Conservation (phyloP, 2,113 vertebrate genomes). For the Nycticryphes semicollaris region DNA sequence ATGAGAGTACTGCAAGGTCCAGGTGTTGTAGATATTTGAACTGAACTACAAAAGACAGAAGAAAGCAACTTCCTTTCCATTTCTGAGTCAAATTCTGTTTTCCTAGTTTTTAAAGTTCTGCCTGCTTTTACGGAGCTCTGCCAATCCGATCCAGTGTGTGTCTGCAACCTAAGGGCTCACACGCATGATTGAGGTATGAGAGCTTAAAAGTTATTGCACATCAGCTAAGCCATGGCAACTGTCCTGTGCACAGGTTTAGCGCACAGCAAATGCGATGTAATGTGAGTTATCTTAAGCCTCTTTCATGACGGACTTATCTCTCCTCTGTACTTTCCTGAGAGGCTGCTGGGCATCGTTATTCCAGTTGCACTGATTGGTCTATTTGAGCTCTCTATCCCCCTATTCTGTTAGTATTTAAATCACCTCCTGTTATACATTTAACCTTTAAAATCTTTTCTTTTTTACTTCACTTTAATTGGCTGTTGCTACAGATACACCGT, state of each 20-base stretch:
- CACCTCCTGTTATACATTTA: not conserved
- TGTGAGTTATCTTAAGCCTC: conserved; percentile 24
- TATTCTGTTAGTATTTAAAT: not conserved
- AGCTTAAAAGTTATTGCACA: not conserved
- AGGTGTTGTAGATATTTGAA: not conserved
- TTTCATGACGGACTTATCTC: conserved; percentile 1
- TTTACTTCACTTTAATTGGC: not conserved
- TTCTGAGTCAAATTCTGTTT: not conserved
- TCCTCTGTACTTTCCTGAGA: not conserved
- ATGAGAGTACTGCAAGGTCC: not conserved
- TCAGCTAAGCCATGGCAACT: not conserved
- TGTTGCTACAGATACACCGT: not conserved
- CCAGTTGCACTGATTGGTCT: not conserved
- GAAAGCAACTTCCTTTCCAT: not conserved
- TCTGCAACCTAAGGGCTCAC: not conserved
- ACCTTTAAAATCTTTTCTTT: not conserved
- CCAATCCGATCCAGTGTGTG: not conserved
- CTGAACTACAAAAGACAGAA: not conserved
- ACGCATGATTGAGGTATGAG: not conserved
- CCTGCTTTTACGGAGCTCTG: not conserved
- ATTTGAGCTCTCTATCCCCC: not conserved
- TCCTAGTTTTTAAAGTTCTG: not conserved
- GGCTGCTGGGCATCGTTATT: conserved; percentile 3
- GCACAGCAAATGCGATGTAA: not conserved
- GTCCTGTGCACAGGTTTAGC: not conserved